phyloP scores from a whole-genome alignment of 2,113 vertebrate species.

The Onychostruthus taczanowskii region DNA sequence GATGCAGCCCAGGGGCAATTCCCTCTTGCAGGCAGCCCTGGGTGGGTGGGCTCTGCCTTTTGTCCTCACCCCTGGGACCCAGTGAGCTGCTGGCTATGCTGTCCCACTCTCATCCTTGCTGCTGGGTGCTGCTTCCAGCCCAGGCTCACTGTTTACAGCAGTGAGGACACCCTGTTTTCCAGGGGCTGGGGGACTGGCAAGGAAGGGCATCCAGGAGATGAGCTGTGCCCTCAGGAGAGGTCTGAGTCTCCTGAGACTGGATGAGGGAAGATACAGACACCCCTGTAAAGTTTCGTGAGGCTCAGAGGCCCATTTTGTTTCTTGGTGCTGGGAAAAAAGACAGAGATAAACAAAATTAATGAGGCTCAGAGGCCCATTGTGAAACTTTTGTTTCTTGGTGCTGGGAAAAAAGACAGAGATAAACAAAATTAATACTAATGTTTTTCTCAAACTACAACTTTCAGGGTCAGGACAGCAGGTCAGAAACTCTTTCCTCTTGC shows the following conservation, averaged over 20 bases:
- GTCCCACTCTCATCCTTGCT: background rate
- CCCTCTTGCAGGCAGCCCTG: background rate
- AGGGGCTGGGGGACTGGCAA: background rate
- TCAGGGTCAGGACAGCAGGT: background rate
- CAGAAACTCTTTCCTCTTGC: background rate
- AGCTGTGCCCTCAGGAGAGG: background rate
- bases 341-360: background rate
- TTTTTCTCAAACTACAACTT: background rate
- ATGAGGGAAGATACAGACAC: background rate
- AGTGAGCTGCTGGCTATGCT: background rate
- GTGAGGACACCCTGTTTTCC: background rate
- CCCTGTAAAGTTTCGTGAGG: background rate
- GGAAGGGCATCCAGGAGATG: background rate
- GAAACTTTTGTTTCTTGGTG: background rate
- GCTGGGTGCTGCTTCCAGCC: background rate
- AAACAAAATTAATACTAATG: background rate
- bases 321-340: background rate
- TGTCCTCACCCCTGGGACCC: background rate
- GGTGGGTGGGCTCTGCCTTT: background rate
- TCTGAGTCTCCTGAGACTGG: background rate
- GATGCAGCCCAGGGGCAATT: background rate
- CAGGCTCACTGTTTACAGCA: background rate
- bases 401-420: background rate
- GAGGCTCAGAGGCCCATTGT: background rate
- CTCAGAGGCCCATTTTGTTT: background rate